These are phyloP conservation scores for Potamarius usumacintae DNA, from an alignment of 2,113 vertebrate genomes.

Conservation along the genomic window DNA sequence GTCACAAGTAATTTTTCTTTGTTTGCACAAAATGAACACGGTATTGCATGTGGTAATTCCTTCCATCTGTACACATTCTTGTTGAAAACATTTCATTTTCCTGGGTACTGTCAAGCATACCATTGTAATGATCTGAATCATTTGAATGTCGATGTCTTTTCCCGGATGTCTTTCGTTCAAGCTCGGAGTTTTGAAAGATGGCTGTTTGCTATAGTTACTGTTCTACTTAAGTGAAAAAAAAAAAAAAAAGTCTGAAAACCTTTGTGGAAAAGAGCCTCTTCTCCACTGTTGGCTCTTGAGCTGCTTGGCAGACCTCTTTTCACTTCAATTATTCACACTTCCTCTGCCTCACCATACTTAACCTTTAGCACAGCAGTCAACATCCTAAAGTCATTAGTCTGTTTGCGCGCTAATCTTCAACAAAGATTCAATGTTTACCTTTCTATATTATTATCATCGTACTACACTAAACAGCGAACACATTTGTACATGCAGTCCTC, in stretches of 20 bases:
- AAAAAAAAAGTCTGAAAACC: not conserved
- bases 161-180: not conserved
- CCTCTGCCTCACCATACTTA: conserved; percentile 42
- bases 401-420: not conserved
- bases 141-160: not conserved
- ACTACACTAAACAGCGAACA: not conserved
- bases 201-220: not conserved
- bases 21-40: conserved; percentile 5
- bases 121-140: conserved; percentile 16
- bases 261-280: not conserved
- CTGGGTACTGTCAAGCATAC: not conserved
- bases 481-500: not conserved
- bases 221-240: not conserved
- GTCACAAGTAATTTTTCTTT: conserved; percentile 1
- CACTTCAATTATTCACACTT: conserved; percentile 50
- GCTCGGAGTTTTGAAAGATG: not conserved
- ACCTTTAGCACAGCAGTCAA: conserved; percentile 31
- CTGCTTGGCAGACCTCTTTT: conserved; percentile 21
- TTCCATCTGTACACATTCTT: conserved; percentile 19
- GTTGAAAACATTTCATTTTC: conserved; percentile 10
- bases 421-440: not conserved
- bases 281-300: conserved; percentile 8
- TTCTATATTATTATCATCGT: not conserved
- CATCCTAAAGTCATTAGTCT: conserved; percentile 43
- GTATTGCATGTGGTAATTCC: conserved; percentile 2